Percentiles rank a stretch among this genome's conserved stretches.
Evolutionary conservation across 2,888 invertebrate species (phyloP).

Genomic region (Hypolimnas misippus): DNA sequence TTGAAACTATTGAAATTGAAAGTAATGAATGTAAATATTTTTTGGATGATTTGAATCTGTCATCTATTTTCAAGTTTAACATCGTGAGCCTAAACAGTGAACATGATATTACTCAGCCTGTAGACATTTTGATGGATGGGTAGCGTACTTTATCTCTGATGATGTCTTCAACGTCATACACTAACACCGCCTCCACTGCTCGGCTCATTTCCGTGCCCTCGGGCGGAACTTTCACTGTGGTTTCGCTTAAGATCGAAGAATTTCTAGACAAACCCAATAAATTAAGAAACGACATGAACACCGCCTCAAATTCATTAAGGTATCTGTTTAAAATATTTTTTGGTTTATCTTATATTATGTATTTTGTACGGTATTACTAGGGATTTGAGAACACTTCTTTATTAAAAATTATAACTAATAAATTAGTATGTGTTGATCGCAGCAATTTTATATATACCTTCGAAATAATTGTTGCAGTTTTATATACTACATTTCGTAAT

Average conservation of each 20-base stretch:
- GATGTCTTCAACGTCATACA: constrained; percentile 39
- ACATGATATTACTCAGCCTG: constrained; percentile 20
- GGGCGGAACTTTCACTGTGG: constrained; percentile 59
- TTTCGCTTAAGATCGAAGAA: constrained; percentile 25
- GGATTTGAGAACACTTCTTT: too few relatives aligned
- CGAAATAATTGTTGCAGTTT: neutral
- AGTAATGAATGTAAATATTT: constrained; percentile 19
- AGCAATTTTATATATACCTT: neutral
- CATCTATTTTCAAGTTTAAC: constrained; percentile 19
- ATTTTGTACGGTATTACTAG: too few relatives aligned
- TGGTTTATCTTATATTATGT: neutral
- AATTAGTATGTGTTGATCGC: too few relatives aligned
- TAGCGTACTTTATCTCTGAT: constrained; percentile 33
- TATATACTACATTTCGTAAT: neutral
- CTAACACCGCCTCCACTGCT: constrained; percentile 40
- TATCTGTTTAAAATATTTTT: neutral
- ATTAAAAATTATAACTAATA: too few relatives aligned
- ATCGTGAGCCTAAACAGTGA: constrained; percentile 1
- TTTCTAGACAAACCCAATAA: constrained; percentile 31
- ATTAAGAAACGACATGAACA: constrained; percentile 16
- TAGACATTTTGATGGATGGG: constrained; percentile 36
- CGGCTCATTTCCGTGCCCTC: constrained; percentile 54
- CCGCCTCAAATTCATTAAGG: neutral
- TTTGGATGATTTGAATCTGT: constrained; percentile 21
- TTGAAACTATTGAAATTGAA: constrained; percentile 15